Evolutionary conservation across 2,888 invertebrate species (phyloP).

Genomic region (Druceiella hillmani): DNA sequence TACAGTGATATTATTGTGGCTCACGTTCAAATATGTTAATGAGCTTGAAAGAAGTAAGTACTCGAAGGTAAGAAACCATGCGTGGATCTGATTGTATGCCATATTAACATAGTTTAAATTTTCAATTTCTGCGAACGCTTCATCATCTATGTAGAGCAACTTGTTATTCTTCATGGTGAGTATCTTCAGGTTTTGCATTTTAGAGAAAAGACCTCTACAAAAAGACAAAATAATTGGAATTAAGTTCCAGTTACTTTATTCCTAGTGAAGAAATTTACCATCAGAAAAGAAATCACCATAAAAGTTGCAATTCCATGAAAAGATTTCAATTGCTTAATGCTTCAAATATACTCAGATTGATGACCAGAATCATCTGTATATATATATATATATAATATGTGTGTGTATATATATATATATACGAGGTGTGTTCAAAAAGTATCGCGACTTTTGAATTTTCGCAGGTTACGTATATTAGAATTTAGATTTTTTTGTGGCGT

Average conservation of each 20-base stretch:
- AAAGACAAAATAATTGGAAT: constrained; percentile 32
- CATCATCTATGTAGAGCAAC: constrained; percentile 32
- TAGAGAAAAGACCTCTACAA: constrained; percentile 36
- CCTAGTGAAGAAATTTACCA: no score
- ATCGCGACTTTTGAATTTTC: no score
- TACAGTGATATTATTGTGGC: constrained; percentile 56
- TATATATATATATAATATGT: no score
- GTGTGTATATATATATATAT: no score
- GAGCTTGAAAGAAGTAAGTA: constrained; percentile 53
- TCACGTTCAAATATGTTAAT: constrained; percentile 54
- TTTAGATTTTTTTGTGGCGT: no score
- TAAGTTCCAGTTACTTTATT: background rate
- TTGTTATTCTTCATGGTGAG: constrained; percentile 50
- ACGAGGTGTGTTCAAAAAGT: no score
- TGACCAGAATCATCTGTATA: no score
- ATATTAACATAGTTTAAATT: constrained; percentile 46
- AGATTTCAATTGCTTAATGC: no score
- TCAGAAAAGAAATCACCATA: no score
- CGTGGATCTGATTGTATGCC: constrained; percentile 35
- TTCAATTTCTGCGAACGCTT: constrained; percentile 48
- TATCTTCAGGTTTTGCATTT: constrained; percentile 36
- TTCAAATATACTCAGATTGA: background rate
- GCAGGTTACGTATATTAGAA: no score
- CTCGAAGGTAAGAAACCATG: constrained; percentile 33
- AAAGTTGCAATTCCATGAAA: no score